Conservation (phyloP, 2,888 invertebrate species). For the Sepioteuthis lessoniana region DNA sequence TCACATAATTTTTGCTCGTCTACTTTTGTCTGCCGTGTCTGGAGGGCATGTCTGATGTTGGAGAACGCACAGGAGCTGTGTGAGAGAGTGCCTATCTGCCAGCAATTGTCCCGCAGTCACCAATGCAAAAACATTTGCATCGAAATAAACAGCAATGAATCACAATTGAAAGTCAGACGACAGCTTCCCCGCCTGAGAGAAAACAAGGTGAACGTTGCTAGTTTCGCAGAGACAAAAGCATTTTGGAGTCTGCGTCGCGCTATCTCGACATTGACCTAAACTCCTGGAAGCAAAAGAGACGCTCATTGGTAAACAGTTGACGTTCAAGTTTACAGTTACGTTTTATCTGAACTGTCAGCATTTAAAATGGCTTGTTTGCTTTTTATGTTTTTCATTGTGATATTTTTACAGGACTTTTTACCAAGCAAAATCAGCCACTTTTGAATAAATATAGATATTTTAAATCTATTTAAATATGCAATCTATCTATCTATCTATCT, state of each 20-base stretch:
- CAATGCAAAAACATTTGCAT: neutral
- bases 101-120: neutral
- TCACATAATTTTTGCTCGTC: neutral
- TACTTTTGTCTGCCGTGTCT: neutral
- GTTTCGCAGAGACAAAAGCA: neutral
- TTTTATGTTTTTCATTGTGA: neutral
- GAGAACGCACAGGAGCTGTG: neutral
- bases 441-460: too few relatives aligned
- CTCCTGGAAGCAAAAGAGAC: neutral
- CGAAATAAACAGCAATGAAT: slow-evolving; percentile 13
- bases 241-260: neutral
- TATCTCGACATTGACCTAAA: neutral
- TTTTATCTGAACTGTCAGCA: neutral
- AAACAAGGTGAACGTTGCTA: too few relatives aligned
- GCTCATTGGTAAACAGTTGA: neutral
- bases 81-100: neutral
- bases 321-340: neutral
- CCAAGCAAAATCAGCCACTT: too few relatives aligned
- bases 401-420: neutral
- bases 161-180: neutral
- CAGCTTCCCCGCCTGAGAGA: neutral
- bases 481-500: too few relatives aligned
- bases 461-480: too few relatives aligned
- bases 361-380: neutral
- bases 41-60: neutral